Evolutionary conservation across 1,140 invertebrate genomes (phyloP).

Genomic region (Penaeus vannamei): DNA sequence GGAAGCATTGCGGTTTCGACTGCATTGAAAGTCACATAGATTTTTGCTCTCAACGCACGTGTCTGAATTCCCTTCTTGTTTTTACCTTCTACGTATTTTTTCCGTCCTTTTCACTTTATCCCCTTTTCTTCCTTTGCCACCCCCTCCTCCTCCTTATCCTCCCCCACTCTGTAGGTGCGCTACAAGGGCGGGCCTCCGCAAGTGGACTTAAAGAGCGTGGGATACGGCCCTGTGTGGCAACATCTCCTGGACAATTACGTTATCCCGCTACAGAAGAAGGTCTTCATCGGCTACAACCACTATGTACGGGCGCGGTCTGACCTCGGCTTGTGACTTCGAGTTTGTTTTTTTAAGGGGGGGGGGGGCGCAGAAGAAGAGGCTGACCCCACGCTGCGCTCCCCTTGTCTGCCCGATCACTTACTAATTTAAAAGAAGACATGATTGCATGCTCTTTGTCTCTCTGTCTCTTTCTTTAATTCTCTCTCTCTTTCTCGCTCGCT

Average conservation of each 20-base stretch:
- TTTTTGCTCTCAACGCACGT: too few relatives aligned
- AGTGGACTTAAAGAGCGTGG: slow-evolving; percentile 69
- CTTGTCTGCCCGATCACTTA: too few relatives aligned
- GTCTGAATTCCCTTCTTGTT: background rate
- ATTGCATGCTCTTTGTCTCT: too few relatives aligned
- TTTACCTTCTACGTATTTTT: background rate
- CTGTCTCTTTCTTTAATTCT: too few relatives aligned
- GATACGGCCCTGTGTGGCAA: slow-evolving; percentile 77
- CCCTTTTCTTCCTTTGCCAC: too few relatives aligned
- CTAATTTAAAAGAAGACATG: too few relatives aligned
- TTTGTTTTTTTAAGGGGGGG: background rate
- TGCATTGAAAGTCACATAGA: too few relatives aligned
- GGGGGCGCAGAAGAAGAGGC: too few relatives aligned
- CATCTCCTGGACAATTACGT: slow-evolving; percentile 76
- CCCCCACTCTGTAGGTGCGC: background rate
- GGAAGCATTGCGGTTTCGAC: too few relatives aligned
- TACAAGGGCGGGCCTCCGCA: slow-evolving; percentile 34
- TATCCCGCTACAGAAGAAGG: slow-evolving; percentile 77
- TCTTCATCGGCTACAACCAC: slow-evolving; percentile 72
- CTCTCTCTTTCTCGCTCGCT: too few relatives aligned
- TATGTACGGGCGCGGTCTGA: slow-evolving; percentile 61
- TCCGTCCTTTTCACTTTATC: background rate
- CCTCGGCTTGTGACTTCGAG: background rate
- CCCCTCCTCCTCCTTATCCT: too few relatives aligned
- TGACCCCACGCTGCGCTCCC: too few relatives aligned